A percentile compares a stretch with the other conserved stretches of the same genome.
Conservation (phyloP, 2,888 invertebrate species). For the Zygaena filipendulae region DNA sequence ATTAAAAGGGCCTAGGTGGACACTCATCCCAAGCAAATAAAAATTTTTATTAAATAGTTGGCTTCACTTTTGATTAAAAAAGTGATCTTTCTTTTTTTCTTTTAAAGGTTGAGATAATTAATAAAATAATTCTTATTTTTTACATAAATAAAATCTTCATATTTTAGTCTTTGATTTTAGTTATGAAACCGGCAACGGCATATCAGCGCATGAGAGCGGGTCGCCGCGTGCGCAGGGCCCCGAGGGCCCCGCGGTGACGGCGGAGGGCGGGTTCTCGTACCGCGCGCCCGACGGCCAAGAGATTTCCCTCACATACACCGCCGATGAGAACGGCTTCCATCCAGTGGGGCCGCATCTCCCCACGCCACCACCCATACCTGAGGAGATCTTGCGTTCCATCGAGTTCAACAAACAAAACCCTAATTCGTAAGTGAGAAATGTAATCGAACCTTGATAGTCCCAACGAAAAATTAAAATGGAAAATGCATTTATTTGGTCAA, state of each 20-base stretch:
- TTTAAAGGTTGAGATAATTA: no score
- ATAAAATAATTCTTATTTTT: no score
- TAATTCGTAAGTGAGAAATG: constrained; percentile 41
- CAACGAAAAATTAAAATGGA: neutral
- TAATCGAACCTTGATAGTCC: neutral
- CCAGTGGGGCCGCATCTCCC: constrained; percentile 72
- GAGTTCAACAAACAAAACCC: constrained; percentile 59
- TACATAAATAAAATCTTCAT: no score
- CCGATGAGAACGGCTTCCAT: constrained; percentile 79
- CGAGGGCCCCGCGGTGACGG: constrained; percentile 64
- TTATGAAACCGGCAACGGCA: constrained; percentile 76
- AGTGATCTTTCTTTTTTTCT: no score
- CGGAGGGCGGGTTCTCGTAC: constrained; percentile 74
- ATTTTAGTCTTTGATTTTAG: no score
- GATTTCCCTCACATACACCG: constrained; percentile 73
- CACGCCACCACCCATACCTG: constrained; percentile 64
- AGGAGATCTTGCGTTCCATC: constrained; percentile 62
- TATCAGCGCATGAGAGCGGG: constrained; percentile 69
- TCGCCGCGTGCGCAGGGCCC: constrained; percentile 65
- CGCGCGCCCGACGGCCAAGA: constrained; percentile 74
- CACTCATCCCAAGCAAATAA: no score
- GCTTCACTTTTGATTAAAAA: no score
- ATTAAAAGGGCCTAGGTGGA: no score
- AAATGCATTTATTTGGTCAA: neutral
- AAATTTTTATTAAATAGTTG: no score